Conservation (phyloP, 2,113 vertebrate species). For the Lynx canadensis region DNA sequence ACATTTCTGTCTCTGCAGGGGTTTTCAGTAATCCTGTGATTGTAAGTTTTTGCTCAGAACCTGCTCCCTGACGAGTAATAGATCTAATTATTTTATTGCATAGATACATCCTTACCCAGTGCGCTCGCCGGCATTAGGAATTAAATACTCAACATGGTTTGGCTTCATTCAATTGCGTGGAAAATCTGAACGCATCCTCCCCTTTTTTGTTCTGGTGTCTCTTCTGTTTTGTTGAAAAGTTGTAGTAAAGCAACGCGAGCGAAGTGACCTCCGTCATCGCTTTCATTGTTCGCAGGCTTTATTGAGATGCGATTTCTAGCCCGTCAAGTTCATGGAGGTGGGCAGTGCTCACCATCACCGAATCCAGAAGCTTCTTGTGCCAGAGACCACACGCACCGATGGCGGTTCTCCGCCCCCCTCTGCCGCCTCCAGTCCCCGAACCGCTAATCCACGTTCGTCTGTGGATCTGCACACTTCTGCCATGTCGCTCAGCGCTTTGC, state of each 20-base stretch:
- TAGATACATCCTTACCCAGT: accelerated
- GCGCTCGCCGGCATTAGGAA: not conserved
- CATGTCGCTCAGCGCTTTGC: accelerated
- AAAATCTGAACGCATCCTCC: too few species aligned
- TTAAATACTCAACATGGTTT: not conserved
- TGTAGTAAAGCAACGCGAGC: not conserved
- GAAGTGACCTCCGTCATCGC: not conserved
- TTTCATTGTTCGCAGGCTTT: not conserved
- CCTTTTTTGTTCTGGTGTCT: not conserved
- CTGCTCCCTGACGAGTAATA: not conserved
- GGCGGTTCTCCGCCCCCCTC: accelerated
- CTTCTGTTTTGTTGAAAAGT: not conserved
- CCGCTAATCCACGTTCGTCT: accelerated
- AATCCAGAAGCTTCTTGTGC: not conserved
- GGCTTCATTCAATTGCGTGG: not conserved
- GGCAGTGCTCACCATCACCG: accelerated
- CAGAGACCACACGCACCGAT: accelerated
- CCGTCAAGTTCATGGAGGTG: not conserved
- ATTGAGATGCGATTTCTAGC: not conserved
- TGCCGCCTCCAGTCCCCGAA: accelerated
- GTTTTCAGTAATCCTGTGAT: not conserved
- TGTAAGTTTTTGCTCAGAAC: not conserved
- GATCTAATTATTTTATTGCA: not conserved
- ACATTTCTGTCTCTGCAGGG: not conserved
- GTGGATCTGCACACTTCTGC: not conserved